These are phyloP conservation scores for Merodon equestris DNA, from an alignment of 2,888 invertebrate genomes.

Conservation along the genomic window DNA sequence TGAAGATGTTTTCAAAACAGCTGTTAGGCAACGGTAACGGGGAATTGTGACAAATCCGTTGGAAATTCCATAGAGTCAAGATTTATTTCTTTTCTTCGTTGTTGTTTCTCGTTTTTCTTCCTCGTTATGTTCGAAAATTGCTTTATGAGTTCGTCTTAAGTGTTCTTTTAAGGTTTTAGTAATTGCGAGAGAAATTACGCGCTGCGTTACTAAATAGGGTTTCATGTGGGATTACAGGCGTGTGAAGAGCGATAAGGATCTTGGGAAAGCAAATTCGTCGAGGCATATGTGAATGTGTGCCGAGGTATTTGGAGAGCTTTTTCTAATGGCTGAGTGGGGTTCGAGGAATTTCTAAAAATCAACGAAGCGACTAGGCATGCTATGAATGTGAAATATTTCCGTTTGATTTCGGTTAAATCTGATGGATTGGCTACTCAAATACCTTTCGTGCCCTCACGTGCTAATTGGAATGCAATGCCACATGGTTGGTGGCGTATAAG, in stretches of 20 bases:
- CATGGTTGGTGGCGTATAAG: too few relatives aligned
- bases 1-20: constrained; percentile 43
- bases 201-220: constrained; percentile 13
- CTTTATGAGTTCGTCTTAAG: constrained; percentile 42
- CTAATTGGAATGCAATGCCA: too few relatives aligned
- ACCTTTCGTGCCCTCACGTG: too few relatives aligned
- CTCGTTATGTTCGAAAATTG: constrained; percentile 14
- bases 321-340: too few relatives aligned
- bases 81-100: neutral
- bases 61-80: constrained; percentile 43
- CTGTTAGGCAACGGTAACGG: constrained; percentile 63
- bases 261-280: too few relatives aligned
- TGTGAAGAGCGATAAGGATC: neutral
- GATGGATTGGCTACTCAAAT: too few relatives aligned
- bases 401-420: neutral
- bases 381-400: constrained; percentile 1
- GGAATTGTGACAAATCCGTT: constrained; percentile 56
- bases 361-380: neutral
- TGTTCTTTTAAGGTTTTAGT: constrained; percentile 35
- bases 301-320: too few relatives aligned
- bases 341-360: neutral
- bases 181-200: constrained; percentile 44
- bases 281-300: too few relatives aligned
- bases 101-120: neutral
- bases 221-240: neutral